Conservation (phyloP, 2,888 invertebrate genomes). For the Sarcophaga variegata region DNA sequence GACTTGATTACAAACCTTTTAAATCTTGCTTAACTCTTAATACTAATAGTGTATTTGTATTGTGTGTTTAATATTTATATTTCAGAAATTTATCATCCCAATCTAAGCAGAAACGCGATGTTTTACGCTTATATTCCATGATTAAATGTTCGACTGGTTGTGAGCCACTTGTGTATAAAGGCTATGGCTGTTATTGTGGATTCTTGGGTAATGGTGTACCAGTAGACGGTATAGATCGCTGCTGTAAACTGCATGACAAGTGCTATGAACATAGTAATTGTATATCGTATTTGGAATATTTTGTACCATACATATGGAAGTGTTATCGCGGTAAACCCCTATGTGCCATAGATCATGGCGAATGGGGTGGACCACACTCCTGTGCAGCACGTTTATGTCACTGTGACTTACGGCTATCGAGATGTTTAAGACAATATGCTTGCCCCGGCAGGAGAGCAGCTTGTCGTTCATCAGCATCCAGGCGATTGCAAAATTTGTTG, state of each 20-base stretch:
- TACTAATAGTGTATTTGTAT: background rate
- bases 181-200: slow-evolving; percentile 95
- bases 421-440: slow-evolving; percentile 88
- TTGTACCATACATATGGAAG: slow-evolving; percentile 94
- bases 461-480: slow-evolving; percentile 88
- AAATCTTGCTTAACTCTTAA: background rate
- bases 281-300: slow-evolving; percentile 90
- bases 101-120: slow-evolving; percentile 85
- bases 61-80: background rate
- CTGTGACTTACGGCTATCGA: slow-evolving; percentile 90
- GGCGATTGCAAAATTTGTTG: slow-evolving; percentile 89
- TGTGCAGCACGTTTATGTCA: slow-evolving; percentile 92
- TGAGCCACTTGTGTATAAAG: slow-evolving; percentile 91
- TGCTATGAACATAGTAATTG: slow-evolving; percentile 92
- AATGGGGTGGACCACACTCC: slow-evolving; percentile 84
- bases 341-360: slow-evolving; percentile 85
- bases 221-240: slow-evolving; percentile 90
- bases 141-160: slow-evolving; percentile 92
- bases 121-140: slow-evolving; percentile 92
- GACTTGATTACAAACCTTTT: no score
- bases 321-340: slow-evolving; percentile 90
- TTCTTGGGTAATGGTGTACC: slow-evolving; percentile 91
- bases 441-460: slow-evolving; percentile 89
- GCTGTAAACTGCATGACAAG: slow-evolving; percentile 92
- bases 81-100: slow-evolving; percentile 63